Conservation (phyloP, 2,113 vertebrate genomes). For the Pseudopodoces humilis region DNA sequence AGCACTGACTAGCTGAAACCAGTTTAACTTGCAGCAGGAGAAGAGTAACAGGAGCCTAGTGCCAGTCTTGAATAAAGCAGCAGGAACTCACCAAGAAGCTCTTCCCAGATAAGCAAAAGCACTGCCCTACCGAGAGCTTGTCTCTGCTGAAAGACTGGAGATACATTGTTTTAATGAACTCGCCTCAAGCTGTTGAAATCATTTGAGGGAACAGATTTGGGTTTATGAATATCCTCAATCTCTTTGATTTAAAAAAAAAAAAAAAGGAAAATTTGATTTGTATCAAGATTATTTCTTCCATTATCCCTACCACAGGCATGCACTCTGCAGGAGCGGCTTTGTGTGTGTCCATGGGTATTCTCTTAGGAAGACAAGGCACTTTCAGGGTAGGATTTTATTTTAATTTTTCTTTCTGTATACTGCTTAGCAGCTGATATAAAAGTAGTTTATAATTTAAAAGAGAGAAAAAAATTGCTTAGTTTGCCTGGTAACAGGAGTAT, state of each 20-base stretch:
- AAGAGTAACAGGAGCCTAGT: slow-evolving; percentile 17
- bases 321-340: not conserved
- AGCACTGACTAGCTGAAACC: slow-evolving; percentile 38
- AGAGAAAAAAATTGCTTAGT: not conserved
- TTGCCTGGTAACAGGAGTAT: not conserved
- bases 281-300: not conserved
- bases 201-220: slow-evolving; percentile 8
- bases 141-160: not conserved
- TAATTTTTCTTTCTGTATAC: not conserved
- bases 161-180: slow-evolving; percentile 51
- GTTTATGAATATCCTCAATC: slow-evolving; percentile 48
- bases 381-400: not conserved
- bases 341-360: not conserved
- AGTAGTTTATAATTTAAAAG: not conserved
- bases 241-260: slow-evolving; percentile 9
- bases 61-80: not conserved
- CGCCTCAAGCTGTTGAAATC: slow-evolving; percentile 15
- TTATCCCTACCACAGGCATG: not conserved
- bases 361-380: not conserved
- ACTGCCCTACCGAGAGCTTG: not conserved
- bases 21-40: slow-evolving; percentile 29
- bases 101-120: slow-evolving; percentile 9
- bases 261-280: not conserved
- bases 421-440: not conserved
- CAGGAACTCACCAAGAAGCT: not conserved